Percentiles rank a stretch among this genome's conserved stretches.
phyloP scores from a whole-genome alignment of 2,888 invertebrate genomes.

The Ypsolopha scabrella region DNA sequence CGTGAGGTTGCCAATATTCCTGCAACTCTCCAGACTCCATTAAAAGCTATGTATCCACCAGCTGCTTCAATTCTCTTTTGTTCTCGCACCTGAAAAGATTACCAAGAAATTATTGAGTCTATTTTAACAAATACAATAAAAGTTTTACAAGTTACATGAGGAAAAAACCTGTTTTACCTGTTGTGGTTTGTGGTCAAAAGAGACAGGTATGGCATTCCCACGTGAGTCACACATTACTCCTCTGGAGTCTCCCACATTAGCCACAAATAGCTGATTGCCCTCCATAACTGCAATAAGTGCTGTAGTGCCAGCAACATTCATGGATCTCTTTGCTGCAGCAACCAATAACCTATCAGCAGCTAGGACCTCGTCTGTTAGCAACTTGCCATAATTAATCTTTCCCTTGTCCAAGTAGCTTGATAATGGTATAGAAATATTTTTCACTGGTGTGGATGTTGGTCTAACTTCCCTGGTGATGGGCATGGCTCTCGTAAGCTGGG shows the following conservation, averaged over 20 bases:
- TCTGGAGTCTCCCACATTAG: conserved; percentile 96
- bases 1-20: conserved; percentile 95
- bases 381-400: conserved; percentile 82
- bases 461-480: conserved; percentile 73
- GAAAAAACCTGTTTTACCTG: conserved; percentile 71
- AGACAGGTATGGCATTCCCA: conserved; percentile 91
- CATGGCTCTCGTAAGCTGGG: conserved; percentile 73
- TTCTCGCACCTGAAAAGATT: conserved; percentile 79
- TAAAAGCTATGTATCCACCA: conserved; percentile 94
- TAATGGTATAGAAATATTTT: conserved; percentile 58
- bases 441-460: conserved; percentile 51
- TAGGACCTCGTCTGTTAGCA: conserved; percentile 88
- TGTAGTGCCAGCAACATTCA: conserved; percentile 89
- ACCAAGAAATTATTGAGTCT: neutral
- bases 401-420: conserved; percentile 80
- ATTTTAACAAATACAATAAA: neutral
- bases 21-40: conserved; percentile 96
- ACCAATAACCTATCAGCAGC: conserved; percentile 86
- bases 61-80: conserved; percentile 93
- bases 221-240: conserved; percentile 95
- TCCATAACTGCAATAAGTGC: conserved; percentile 91
- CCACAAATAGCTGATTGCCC: conserved; percentile 85
- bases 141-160: too few relatives aligned
- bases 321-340: conserved; percentile 83
- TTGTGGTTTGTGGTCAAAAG: conserved; percentile 97